Evolutionary conservation across 2,113 vertebrate species (phyloP), one percentile per base, ranked within the genome.

Genomic region (Peucedramus taeniatus): DNA sequence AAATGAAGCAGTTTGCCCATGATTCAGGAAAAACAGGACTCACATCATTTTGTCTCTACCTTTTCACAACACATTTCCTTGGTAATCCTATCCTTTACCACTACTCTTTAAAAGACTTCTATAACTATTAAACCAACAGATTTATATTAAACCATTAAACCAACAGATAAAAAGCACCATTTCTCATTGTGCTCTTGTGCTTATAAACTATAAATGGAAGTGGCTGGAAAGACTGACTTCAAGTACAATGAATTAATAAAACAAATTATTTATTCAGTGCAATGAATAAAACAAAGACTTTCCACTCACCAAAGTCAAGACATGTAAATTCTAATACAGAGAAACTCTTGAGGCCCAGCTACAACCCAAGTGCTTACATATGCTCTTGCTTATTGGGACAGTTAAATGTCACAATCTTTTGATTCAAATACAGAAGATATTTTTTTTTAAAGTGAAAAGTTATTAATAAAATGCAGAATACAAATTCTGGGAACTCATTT

Each of bases 261-360:
- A 45, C 31, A 69, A 57, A 90, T 81, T 66, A 86, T 83, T 96
- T 88, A 80, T 89, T 92, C 54, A 92, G 50, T 35, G 16, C 39
- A 65, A 74, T 83, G 21, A 94, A 92, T 88, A 86, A 96, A 96
- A 61, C 53, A 68, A 33, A n/a, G 33, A 83, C 59, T 79, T 95
- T 83, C 66, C 5, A 0, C 45, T 79, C 8, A 1, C 9, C 6
- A 10, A 59, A 89, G 31, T 40, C 11, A 93, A 61, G 59, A 31
- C 8, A 27, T 4, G 7, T 24, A 57, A 70, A 61, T 59, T 88
- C 30, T 56, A 72, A 65, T 3, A 42, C 14, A 68, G 50, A 72
- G 28, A 72, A 91, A 66, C 21, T 70, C 54, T 3, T 75, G 57
- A 86, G 59, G 47, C 35, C 39, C 35, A 77, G n/a, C 57, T 57